phyloP scores from a whole-genome alignment of 2,888 invertebrate genomes.

The Cantharis rustica region DNA sequence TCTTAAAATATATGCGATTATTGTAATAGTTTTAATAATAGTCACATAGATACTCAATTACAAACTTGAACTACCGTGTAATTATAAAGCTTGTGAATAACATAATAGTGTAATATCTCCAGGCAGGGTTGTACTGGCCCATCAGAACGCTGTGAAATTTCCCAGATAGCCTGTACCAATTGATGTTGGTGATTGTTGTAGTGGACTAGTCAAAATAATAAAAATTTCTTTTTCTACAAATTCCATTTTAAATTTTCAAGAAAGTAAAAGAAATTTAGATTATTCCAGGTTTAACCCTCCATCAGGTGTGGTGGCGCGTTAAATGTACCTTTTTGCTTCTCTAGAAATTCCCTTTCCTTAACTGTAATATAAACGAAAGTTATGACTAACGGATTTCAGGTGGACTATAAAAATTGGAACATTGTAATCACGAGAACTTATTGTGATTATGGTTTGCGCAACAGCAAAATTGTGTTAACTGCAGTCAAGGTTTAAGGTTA shows the following conservation, averaged over 20 bases:
- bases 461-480: neutral
- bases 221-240: too few species aligned
- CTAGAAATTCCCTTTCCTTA: neutral
- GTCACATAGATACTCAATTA: neutral
- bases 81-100: neutral
- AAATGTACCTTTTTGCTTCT: too few species aligned
- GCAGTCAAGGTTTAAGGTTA: neutral
- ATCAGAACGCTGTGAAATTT: neutral
- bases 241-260: too few species aligned
- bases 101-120: neutral
- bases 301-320: neutral
- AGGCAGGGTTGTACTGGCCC: neutral
- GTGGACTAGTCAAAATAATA: neutral
- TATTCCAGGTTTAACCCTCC: neutral
- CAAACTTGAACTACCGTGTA: neutral
- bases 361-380: neutral
- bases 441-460: neutral
- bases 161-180: neutral
- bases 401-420: neutral
- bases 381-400: neutral
- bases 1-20: neutral
- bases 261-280: too few species aligned
- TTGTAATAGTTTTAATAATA: neutral
- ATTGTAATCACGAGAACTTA: neutral
- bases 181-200: neutral